A percentile compares a stretch with the other conserved stretches of the same genome.
These are phyloP conservation scores for Stegophylla sp. DNA, from an alignment of 2,888 invertebrate species.

Conservation along the genomic window DNA sequence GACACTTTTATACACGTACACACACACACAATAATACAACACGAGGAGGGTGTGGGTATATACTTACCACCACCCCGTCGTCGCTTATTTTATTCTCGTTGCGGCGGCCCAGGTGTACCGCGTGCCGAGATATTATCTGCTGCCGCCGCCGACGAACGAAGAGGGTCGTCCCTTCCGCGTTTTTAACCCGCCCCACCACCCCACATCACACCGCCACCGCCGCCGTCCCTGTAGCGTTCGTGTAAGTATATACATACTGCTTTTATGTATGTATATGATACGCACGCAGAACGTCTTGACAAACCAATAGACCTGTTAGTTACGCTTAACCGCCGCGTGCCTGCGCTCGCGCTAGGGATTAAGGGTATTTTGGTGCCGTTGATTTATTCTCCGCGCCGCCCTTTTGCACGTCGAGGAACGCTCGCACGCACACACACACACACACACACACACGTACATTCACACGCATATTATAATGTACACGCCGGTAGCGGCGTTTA, in stretches of 20 bases:
- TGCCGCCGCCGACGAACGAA: background rate
- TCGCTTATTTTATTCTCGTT: background rate
- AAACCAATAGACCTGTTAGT: constrained; percentile 48
- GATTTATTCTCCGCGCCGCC: constrained; percentile 35
- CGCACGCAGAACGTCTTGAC: constrained; percentile 25
- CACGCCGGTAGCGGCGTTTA: constrained; percentile 17
- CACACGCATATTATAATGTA: too few relatives aligned
- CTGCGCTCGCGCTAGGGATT: background rate
- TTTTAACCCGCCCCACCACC: constrained; percentile 15
- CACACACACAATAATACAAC: background rate
- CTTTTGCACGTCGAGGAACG: constrained; percentile 23
- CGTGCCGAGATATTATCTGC: constrained; percentile 23
- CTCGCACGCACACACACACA: background rate
- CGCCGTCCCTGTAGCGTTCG: background rate
- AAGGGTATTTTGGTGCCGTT: constrained; percentile 24
- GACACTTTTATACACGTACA: constrained; percentile 20
- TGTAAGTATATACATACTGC: too few relatives aligned
- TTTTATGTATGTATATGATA: too few relatives aligned
- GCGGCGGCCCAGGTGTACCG: constrained; percentile 19
- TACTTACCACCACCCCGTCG: background rate
- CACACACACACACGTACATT: background rate
- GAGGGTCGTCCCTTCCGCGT: constrained; percentile 14
- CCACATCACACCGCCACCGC: background rate
- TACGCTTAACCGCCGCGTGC: constrained; percentile 11
- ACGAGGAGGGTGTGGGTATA: too few relatives aligned